Evolutionary conservation across 2,888 invertebrate genomes (phyloP), one percentile per base, ranked within the genome.

Genomic region (Rotaria socialis): DNA sequence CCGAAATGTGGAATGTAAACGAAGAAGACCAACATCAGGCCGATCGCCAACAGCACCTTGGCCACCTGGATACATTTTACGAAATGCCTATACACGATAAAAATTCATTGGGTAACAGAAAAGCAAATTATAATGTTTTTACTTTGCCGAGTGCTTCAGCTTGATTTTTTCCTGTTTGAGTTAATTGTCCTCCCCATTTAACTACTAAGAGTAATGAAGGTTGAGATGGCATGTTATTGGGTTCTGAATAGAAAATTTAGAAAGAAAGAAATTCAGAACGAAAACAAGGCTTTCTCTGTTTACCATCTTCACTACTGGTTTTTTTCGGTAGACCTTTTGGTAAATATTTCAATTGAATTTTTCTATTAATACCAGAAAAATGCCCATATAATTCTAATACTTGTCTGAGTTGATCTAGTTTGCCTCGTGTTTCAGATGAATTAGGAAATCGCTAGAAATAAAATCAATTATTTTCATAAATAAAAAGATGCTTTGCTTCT

Each of bases 381-480:
- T 99, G 96, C 0, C 97, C 98, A 91, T 98, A 97, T 99, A 99
- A 99, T 94, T 99, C 99, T 35, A 99, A 92, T 75, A 99, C 99
- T 89, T 96, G 95, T 92, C 98, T 97, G 43, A 99, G 93, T 91
- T 99, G 99, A 90, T 97, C 96, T 88, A 99, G 92, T 92, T 99
- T 99, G 84, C 95, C 95, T 90, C 96, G 96, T 90, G 97, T 97
- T 92, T 98, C 97, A n/a, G 80, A 19, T n/a, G 47, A 80, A 47
- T 80, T 80, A 1, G 80, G 80, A 80, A 80, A 80, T 47, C n/a
- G 43, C 80, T 80, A 11, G 8, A 80, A 47, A 19, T 3, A 19
- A 47, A 47, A 24, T 47, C 4, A 27, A 7, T 24, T 41, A 1
- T 27, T n/a, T 27, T 67, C 27, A 5, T 22, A 55, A 27, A 3